Base-by-base conservation (phyloP, 2,888 invertebrate genomes). In the Cecidostiba fungosa region DNA sequence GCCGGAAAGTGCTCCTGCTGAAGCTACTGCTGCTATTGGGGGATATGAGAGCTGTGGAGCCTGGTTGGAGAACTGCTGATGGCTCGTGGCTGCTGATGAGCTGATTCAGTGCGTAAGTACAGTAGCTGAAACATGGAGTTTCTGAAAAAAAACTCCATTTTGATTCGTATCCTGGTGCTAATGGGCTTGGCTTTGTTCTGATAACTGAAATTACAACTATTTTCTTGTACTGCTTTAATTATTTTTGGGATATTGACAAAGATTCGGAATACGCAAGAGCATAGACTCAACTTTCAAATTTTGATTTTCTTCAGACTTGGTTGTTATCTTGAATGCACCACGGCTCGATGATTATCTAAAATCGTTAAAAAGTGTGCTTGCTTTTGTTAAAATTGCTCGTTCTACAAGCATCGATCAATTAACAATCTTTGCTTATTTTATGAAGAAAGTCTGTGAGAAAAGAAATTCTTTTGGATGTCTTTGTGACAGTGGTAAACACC, bases 41-140 rank as follows among this genome's bases (percentile, higher is more conserved):
- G 36, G 73, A 50, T 3, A 83, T 77, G 81, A 78, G 32, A 73
- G 23, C n/a, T 29, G 43, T 43, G 43, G 2, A 66, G 23, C 3
- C n/a, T 70, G n/a, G 4, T 23, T 66, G 26, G 26, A 26, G 66
- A 8, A 29, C 29, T n/a, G 59, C 26, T 39, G 14, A 26, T 73
- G 32, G 74, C 43, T 74, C 54, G 66, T 82, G 85, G 19, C 84
- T 54, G 62, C 50, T 77, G 43, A 72, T 84, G 77, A 87, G 85
- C 26, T 85, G 87, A 85, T 79, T 72, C 82, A 70, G 74, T 72
- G 87, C 69, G 87, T 87, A 87, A 87, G 87, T 87, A 72, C 87
- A 85, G 87, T 87, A 87, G 87, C 85, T 62, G 78, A 87, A 87
- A 87, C 85, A 87, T 87, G 87, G 87, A 87, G 87, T 85, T 85